Evolutionary conservation across 92 coral and sea anemone genomes (phyloP).

Genomic region (Parazoanthus atlanticus): DNA sequence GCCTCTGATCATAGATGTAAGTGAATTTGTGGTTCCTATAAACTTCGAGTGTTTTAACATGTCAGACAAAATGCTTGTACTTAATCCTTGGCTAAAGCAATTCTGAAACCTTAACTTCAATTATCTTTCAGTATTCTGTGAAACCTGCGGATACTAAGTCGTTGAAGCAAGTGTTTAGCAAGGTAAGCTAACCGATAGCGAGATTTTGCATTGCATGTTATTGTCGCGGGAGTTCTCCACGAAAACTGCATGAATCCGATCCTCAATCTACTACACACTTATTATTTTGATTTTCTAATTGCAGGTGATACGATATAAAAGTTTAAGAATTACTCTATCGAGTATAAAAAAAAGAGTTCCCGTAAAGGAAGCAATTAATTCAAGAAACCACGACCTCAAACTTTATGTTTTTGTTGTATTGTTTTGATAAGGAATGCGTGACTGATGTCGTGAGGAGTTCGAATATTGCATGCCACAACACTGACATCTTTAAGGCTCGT

Average conservation of each 20-base stretch:
- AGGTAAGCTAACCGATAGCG: slow-evolving; percentile 59
- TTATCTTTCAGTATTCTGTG: slow-evolving; percentile 72
- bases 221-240: neutral
- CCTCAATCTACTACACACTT: too few species aligned
- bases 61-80: too few species aligned
- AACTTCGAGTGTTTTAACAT: too few species aligned
- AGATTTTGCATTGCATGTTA: neutral
- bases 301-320: neutral
- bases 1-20: slow-evolving; percentile 60
- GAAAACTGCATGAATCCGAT: neutral
- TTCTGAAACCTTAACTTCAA: neutral
- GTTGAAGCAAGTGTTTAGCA: slow-evolving; percentile 76
- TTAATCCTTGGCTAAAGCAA: neutral
- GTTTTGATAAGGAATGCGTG: slow-evolving; percentile 31
- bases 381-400: too few species aligned
- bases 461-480: too few species aligned
- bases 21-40: neutral
- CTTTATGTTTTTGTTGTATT: neutral
- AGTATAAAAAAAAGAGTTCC: neutral
- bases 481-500: too few species aligned
- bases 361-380: too few species aligned
- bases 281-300: neutral
- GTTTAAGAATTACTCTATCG: neutral
- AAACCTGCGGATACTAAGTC: slow-evolving; percentile 85
- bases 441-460: neutral